Evolutionary conservation across 2,113 vertebrate species (phyloP).

Genomic region (Eclectus roratus): DNA sequence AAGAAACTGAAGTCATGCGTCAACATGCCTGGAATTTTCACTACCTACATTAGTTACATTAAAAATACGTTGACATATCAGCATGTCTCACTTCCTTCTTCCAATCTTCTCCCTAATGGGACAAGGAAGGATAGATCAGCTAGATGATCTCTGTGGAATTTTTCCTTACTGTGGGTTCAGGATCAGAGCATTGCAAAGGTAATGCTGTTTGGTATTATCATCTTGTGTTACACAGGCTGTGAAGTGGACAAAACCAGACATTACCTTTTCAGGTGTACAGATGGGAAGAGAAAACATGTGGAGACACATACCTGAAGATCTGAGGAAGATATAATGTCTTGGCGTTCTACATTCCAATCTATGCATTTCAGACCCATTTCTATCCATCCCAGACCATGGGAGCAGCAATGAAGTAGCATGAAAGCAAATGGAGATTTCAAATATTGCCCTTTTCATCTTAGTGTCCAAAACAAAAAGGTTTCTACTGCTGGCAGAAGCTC

Average conservation of each 20-base stretch:
- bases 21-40: background rate
- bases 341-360: background rate
- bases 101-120: background rate
- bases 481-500: background rate
- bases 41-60: background rate
- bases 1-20: background rate
- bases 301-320: background rate
- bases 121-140: background rate
- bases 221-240: background rate
- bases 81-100: background rate
- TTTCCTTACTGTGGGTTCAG: background rate
- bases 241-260: background rate
- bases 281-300: background rate
- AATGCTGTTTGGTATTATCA: background rate
- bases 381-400: background rate
- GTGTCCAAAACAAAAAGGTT: background rate
- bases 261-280: background rate
- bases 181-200: background rate
- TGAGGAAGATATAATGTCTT: fast-evolving
- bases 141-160: background rate
- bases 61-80: background rate
- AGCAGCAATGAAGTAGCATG: background rate
- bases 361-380: background rate
- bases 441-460: background rate
- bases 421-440: background rate